phyloP scores from a whole-genome alignment of 1,140 invertebrate genomes.

The Tetranychus urticae region DNA sequence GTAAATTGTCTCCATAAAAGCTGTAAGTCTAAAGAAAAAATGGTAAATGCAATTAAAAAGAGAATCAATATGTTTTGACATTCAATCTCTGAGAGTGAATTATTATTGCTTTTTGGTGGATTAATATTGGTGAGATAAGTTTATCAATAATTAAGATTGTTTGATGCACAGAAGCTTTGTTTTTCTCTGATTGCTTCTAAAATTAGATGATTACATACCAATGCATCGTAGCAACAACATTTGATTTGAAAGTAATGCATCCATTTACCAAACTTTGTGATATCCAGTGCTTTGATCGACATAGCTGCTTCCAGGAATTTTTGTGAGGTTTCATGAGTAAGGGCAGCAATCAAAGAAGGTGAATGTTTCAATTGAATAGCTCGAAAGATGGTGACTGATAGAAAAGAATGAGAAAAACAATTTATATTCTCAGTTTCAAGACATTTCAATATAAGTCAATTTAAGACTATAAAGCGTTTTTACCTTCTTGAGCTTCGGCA shows the following conservation, averaged over 20 bases:
- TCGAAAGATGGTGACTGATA: slow-evolving; percentile 39
- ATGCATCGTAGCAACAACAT: slow-evolving; percentile 34
- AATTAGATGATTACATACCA: slow-evolving; percentile 26
- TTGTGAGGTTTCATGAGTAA: slow-evolving; percentile 39
- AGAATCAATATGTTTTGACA: neutral
- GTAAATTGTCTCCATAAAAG: slow-evolving; percentile 36
- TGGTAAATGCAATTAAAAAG: neutral
- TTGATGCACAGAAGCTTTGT: neutral
- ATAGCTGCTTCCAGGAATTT: slow-evolving; percentile 33
- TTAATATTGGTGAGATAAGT: neutral
- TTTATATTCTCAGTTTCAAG: neutral
- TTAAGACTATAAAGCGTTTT: no score
- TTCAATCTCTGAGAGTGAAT: neutral
- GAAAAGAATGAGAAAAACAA: neutral
- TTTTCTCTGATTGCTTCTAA: neutral
- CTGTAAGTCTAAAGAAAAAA: slow-evolving; percentile 31
- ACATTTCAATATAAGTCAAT: neutral
- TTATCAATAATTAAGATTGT: neutral
- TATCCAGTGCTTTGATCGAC: slow-evolving; percentile 29
- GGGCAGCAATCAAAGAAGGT: slow-evolving; percentile 32
- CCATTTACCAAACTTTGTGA: slow-evolving; percentile 35
- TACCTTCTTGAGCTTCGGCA: slow-evolving; percentile 46
- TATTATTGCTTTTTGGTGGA: neutral
- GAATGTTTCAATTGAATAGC: slow-evolving; percentile 44
- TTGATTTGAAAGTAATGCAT: slow-evolving; percentile 40